Evolutionary conservation across 2,797 vertebrate species (phyloP).

Genomic region (Cuculus canorus): DNA sequence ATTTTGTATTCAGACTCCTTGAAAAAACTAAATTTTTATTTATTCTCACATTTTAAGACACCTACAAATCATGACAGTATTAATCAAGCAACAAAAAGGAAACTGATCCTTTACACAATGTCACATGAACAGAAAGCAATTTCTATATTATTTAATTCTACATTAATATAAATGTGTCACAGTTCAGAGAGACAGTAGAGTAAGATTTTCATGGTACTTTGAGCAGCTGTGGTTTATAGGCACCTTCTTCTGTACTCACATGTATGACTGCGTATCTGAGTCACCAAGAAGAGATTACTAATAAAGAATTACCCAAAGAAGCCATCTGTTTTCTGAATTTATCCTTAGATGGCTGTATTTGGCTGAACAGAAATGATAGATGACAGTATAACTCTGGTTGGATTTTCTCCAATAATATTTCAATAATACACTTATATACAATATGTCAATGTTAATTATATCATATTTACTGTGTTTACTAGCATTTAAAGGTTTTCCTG

Average conservation of each 20-base stretch:
- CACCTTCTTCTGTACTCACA: background rate
- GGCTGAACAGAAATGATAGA: background rate
- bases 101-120: background rate
- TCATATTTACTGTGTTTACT: background rate
- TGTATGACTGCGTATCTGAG: background rate
- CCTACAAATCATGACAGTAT: background rate
- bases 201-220: background rate
- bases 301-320: background rate
- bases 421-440: background rate
- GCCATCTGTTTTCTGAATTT: background rate
- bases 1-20: background rate
- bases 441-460: background rate
- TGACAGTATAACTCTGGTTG: background rate
- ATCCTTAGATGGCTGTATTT: background rate
- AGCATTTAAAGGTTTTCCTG: background rate
- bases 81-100: background rate
- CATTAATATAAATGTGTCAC: background rate
- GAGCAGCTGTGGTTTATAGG: background rate
- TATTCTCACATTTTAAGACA: background rate
- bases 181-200: background rate
- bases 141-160: background rate
- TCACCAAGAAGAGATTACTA: background rate
- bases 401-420: background rate
- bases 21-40: background rate
- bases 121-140: background rate